Percentiles rank a stretch among this genome's conserved stretches.
Conservation (phyloP, 1,140 invertebrate genomes). For the Brachionus rotundiformis region DNA sequence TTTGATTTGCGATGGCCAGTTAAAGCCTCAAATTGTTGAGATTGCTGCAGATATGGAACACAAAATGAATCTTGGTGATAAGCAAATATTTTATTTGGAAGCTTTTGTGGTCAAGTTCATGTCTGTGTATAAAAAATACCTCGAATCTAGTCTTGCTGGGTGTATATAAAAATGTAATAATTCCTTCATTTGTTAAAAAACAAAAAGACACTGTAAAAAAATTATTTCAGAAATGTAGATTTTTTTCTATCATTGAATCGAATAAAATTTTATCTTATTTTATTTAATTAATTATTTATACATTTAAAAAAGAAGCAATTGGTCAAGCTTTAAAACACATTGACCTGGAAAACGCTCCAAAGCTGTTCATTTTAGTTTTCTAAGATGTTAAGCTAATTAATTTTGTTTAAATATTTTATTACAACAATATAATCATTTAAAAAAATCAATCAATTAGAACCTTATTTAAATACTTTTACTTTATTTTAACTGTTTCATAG, state of each 20-base stretch:
- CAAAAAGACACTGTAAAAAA: background rate
- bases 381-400: too few species aligned
- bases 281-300: background rate
- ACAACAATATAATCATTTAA: too few species aligned
- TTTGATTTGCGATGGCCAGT: constrained; percentile 81
- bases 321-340: constrained; percentile 10
- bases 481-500: too few species aligned
- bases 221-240: background rate
- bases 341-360: background rate
- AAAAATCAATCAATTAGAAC: too few species aligned
- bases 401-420: too few species aligned
- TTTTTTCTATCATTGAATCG: background rate
- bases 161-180: constrained; percentile 48
- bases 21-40: constrained; percentile 81
- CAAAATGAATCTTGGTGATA: constrained; percentile 81
- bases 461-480: too few species aligned
- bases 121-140: constrained; percentile 75
- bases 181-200: too few species aligned
- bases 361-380: too few species aligned
- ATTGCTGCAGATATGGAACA: constrained; percentile 86
- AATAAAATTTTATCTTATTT: constrained; percentile 23
- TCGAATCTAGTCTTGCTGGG: constrained; percentile 28
- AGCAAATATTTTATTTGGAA: constrained; percentile 94
- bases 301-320: background rate
- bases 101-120: constrained; percentile 95